Evolutionary conservation across 2,113 vertebrate genomes (phyloP).

Genomic region (Peucedramus taeniatus): DNA sequence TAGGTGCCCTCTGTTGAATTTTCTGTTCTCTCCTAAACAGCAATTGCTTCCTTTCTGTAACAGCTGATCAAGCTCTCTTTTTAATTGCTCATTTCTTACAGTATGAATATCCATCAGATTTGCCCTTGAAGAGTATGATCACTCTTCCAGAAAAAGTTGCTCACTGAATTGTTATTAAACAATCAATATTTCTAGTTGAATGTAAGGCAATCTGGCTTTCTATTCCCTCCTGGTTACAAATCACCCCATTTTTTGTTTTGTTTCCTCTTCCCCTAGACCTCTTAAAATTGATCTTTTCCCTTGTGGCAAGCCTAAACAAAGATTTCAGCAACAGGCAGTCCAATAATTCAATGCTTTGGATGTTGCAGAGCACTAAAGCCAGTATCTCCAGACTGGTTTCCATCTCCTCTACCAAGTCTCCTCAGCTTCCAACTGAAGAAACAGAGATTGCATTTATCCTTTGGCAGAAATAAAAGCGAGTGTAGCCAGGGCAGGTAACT

Average conservation of each 20-base stretch:
- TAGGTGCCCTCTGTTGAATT: not conserved
- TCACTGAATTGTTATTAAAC: not conserved
- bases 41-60: not conserved
- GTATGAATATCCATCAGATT: not conserved
- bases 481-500: not conserved
- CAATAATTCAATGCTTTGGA: not conserved
- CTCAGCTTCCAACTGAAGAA: not conserved
- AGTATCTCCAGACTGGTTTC: not conserved
- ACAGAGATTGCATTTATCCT: not conserved
- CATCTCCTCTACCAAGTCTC: not conserved
- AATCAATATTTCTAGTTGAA: not conserved
- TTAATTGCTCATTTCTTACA: not conserved
- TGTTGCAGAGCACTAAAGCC: not conserved
- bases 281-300: not conserved
- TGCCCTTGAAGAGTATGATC: not conserved
- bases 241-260: not conserved
- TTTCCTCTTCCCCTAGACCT: not conserved
- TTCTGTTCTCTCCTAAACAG: not conserved
- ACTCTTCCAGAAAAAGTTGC: conserved; percentile 1
- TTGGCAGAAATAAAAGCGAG: not conserved
- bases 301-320: not conserved
- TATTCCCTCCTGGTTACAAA: not conserved
- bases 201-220: not conserved
- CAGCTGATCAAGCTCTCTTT: not conserved
- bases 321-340: not conserved